phyloP scores from a whole-genome alignment of 1,140 invertebrate species.

The Bombus balteatus region DNA sequence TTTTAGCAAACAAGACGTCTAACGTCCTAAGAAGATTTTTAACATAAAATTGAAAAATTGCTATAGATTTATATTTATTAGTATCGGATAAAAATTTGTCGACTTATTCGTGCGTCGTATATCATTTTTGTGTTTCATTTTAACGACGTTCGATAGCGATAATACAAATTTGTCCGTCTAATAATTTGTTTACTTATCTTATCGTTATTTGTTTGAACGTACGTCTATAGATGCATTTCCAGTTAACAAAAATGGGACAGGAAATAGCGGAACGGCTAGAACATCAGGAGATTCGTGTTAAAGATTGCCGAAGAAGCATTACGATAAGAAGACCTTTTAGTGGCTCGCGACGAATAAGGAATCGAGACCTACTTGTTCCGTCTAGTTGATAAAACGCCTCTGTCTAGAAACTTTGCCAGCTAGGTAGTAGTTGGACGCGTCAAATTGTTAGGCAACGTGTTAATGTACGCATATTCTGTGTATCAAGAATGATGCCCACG shows the following conservation, averaged over 20 bases:
- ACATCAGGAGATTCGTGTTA: neutral
- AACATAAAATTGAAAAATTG: too few species aligned
- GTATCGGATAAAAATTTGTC: too few species aligned
- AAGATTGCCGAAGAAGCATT: neutral
- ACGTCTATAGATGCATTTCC: neutral
- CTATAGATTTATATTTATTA: too few species aligned
- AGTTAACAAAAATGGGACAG: neutral
- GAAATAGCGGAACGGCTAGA: neutral
- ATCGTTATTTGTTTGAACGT: neutral
- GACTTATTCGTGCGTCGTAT: too few species aligned
- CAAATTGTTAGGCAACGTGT: too few species aligned
- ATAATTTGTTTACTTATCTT: neutral
- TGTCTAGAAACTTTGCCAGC: neutral
- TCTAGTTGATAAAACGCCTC: neutral
- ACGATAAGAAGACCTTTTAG: conserved; percentile 8
- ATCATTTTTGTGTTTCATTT: neutral
- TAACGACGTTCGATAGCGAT: neutral
- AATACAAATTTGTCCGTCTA: neutral
- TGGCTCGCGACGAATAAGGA: neutral
- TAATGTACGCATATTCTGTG: neutral
- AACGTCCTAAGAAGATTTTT: too few species aligned
- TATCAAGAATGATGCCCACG: neutral
- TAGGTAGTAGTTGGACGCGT: neutral
- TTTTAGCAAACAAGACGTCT: too few species aligned
- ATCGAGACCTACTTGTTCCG: neutral